phyloP scores from a whole-genome alignment of 2,113 vertebrate species.

The Galemys pyrenaicus region DNA sequence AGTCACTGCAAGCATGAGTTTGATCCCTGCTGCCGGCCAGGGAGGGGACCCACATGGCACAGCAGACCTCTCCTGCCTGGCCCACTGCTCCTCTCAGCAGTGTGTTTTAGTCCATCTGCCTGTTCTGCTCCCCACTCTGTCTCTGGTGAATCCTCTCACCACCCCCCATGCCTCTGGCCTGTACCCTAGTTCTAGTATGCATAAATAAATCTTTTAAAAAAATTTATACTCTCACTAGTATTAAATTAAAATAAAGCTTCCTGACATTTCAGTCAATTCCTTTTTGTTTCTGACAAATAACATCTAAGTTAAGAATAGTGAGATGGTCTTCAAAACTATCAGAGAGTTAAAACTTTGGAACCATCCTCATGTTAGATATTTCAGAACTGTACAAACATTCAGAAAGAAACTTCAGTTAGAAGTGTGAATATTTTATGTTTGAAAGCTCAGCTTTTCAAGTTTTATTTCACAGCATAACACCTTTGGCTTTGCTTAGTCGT shows the following conservation, averaged over 20 bases:
- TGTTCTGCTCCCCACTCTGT: no score
- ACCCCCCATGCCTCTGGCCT: no score
- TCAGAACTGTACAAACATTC: not conserved
- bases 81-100: no score
- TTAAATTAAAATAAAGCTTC: not conserved
- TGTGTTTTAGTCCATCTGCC: no score
- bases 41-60: no score
- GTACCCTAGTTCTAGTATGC: no score
- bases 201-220: no score
- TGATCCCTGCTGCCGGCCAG: no score
- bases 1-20: no score
- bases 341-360: not conserved
- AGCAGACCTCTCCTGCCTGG: no score
- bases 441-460: not conserved
- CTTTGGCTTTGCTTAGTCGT: not conserved
- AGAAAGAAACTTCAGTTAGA: not conserved
- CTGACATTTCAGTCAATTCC: not conserved
- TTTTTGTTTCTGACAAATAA: not conserved
- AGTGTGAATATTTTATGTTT: not conserved
- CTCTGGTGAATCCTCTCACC: no score
- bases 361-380: not conserved
- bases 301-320: not conserved
- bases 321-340: not conserved
- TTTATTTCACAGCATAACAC: slow-evolving; percentile 40
- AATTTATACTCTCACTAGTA: not conserved